Evolutionary conservation across 2,113 vertebrate genomes (phyloP), one percentile per base, ranked within the genome.

Genomic region (Rhinolophus ferrumequinum): DNA sequence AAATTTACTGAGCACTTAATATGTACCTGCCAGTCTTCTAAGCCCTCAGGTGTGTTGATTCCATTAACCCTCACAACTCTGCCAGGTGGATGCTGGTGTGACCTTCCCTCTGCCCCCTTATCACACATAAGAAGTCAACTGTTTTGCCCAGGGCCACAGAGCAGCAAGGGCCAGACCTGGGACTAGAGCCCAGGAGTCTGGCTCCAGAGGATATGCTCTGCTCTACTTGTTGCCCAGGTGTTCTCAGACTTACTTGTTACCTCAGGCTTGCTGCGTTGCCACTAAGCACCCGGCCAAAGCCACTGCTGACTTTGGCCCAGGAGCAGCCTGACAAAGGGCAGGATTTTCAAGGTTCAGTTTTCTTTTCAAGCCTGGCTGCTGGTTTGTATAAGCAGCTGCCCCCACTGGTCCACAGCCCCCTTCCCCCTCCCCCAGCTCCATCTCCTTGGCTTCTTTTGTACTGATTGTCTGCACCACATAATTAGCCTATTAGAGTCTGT

Each of bases 401-500:
- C 14, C 44, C 8, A 5, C n/a, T 13, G 28, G 47, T 81, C 50
- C 24, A 21, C n/a, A 6, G 3, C 66, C 3, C 1, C 26, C 56
- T 15, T 50, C 47, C 52, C 52, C 52, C 16, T n/a, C 28, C 67
- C 67, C 11, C 7, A 21, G 28, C 5, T 54, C 70, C n/a, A 8
- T 47, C 24, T 58, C 76, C 26, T 70, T 50, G 67, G 85, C 33
- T 89, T 85, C 73, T 30, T 70, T 80, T 85, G 95, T 84, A 81
- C 91, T 4, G 24, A 87, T 8, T 94, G 84, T 96, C 66, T 88
- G 58, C 26, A 38, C 30, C 52, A 52, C 86, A 96, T 66, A 93
- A 97, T 93, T 52, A 90, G 94, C 67, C 80, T 10, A 7, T 90
- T 92, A 41, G 90, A 94, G 90, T 70, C 84, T 22, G 58, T 21